Evolutionary conservation across 2,113 vertebrate genomes (phyloP).

Genomic region (Leptodactylus fuscus): DNA sequence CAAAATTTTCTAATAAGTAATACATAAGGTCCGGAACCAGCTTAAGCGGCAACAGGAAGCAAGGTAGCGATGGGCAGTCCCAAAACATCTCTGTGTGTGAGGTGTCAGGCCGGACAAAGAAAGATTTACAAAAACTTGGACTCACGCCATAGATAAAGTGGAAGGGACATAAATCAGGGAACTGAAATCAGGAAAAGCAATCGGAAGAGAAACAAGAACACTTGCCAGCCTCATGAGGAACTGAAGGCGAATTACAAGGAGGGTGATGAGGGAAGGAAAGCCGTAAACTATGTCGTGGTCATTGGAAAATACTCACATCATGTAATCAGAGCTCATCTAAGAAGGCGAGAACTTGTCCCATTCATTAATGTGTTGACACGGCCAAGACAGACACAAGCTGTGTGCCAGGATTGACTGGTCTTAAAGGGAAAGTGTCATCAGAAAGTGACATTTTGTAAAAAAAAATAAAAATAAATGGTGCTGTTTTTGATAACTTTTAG

Average conservation of each 20-base stretch:
- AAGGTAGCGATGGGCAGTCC: not conserved
- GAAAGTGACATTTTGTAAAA: no score
- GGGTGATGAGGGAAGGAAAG: not conserved
- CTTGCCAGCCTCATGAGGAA: not conserved
- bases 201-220: slow-evolving; percentile 1
- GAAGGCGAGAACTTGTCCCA: not conserved
- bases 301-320: not conserved
- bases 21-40: no score
- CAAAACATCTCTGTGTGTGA: not conserved
- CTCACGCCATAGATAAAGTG: not conserved
- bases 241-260: not conserved
- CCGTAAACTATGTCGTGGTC: not conserved
- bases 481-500: no score
- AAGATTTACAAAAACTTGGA: not conserved
- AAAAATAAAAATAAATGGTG: no score
- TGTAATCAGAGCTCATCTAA: not conserved
- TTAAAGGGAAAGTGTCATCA: not conserved
- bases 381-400: not conserved
- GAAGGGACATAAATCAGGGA: not conserved
- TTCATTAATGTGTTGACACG: not conserved
- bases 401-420: not conserved
- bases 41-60: not conserved
- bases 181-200: slow-evolving; percentile 8
- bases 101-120: not conserved
- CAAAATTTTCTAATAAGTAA: no score